Percentiles rank a stretch among this genome's conserved stretches.
Evolutionary conservation across 1,140 invertebrate species (phyloP).

Genomic region (Leptopilina clavipes): DNA sequence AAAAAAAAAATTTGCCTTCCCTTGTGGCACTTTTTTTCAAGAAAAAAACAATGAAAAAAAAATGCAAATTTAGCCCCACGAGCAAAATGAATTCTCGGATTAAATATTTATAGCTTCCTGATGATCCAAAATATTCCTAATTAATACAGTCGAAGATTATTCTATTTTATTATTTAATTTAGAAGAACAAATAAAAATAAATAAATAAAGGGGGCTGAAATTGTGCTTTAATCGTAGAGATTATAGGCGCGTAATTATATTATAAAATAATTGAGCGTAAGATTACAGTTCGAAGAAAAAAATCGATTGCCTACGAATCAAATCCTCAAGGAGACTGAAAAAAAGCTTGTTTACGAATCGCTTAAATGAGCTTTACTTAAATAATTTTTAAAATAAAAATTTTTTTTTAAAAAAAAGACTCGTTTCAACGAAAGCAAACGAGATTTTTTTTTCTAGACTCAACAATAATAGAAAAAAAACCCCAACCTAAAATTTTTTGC

Average conservation of each 20-base stretch:
- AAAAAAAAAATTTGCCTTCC: conserved; percentile 56
- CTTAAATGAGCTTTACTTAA: conserved; percentile 17
- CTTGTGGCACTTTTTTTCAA: conserved; percentile 47
- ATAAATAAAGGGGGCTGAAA: not conserved
- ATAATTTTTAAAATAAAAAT: not conserved
- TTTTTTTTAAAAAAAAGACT: not conserved
- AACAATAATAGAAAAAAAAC: not conserved
- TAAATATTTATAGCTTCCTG: not conserved
- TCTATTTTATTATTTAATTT: not conserved
- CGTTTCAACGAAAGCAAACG: conserved; percentile 31
- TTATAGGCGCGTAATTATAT: conserved; percentile 1
- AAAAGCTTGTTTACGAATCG: conserved; percentile 42
- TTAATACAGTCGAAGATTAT: not conserved
- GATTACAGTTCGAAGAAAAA: conserved; percentile 4
- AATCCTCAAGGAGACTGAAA: conserved; percentile 58
- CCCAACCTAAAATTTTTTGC: not conserved
- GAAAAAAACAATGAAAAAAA: not conserved
- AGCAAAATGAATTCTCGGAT: not conserved
- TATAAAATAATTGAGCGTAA: not conserved
- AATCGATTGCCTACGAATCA: conserved; percentile 58
- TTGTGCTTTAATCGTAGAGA: conserved; percentile 12
- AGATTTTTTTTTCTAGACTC: not conserved
- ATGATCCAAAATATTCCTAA: not conserved
- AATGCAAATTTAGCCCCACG: conserved; percentile 5
- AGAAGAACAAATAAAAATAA: not conserved